Conservation (phyloP, 92 coral and sea anemone species). For the Bergia puertoricense region DNA sequence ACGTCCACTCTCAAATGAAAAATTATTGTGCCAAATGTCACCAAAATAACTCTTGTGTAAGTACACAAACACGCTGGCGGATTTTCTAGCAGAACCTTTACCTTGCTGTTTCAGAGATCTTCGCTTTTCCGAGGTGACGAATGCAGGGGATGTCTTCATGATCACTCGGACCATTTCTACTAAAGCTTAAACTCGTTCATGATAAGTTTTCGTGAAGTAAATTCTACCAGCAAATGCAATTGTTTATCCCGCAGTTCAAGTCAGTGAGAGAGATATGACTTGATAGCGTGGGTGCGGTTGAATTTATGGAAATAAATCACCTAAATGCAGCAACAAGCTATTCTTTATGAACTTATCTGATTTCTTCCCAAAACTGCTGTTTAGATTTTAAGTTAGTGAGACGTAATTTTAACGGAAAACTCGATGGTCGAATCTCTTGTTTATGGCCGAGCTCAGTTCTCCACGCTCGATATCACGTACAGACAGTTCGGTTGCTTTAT, state of each 20-base stretch:
- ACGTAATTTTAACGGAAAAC: not conserved
- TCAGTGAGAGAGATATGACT: not conserved
- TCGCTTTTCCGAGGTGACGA: not conserved
- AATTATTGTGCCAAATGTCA: not conserved
- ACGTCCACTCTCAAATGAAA: not conserved
- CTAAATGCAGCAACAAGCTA: not conserved
- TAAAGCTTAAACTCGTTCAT: not conserved
- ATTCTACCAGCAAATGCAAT: not conserved
- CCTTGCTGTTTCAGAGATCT: slow-evolving; percentile 10
- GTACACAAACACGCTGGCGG: slow-evolving; percentile 8
- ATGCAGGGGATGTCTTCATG: not conserved
- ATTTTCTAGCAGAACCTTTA: not conserved
- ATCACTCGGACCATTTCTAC: not conserved
- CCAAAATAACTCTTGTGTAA: slow-evolving; percentile 10
- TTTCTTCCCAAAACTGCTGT: not conserved
- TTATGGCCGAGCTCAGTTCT: not conserved
- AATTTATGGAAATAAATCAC: not conserved
- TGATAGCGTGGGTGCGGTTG: slow-evolving; percentile 37
- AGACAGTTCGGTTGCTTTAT: not conserved
- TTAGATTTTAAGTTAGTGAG: not conserved
- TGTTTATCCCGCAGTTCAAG: slow-evolving; percentile 27
- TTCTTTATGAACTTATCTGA: not conserved
- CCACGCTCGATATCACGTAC: not conserved
- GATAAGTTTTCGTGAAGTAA: not conserved
- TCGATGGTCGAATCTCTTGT: not conserved